A percentile compares a stretch with the other conserved stretches of the same genome.
Conservation (phyloP, 2,888 invertebrate species). For the Cheilosia scutellata region DNA sequence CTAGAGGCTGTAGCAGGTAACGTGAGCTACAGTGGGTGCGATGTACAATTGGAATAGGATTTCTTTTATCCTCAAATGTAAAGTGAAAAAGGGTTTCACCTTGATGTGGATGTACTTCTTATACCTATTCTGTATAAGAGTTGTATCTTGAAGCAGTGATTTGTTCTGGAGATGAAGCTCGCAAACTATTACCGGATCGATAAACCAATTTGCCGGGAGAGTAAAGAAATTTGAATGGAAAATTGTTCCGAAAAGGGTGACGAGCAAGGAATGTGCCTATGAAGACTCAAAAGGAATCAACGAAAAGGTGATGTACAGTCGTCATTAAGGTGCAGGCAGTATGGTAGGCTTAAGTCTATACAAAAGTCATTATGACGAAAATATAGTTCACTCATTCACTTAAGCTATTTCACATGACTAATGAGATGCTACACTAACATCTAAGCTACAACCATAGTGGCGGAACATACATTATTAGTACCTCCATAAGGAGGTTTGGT, state of each 20-base stretch:
- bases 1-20: background rate
- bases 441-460: too few relatives aligned
- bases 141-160: slow-evolving; percentile 8
- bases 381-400: too few relatives aligned
- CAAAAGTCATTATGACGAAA: too few relatives aligned
- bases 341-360: too few relatives aligned
- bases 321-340: too few relatives aligned
- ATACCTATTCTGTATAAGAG: slow-evolving; percentile 30
- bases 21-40: background rate
- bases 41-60: slow-evolving; percentile 38
- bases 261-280: too few relatives aligned
- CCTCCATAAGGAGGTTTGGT: too few relatives aligned
- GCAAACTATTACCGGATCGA: slow-evolving; percentile 1
- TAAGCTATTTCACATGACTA: too few relatives aligned
- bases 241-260: background rate
- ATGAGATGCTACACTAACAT: too few relatives aligned
- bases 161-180: background rate
- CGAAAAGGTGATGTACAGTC: too few relatives aligned
- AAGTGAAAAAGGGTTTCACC: slow-evolving; percentile 55
- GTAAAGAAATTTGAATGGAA: background rate
- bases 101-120: slow-evolving; percentile 42
- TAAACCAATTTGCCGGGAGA: slow-evolving; percentile 1
- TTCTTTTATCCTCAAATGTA: slow-evolving; percentile 18
- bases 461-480: too few relatives aligned
- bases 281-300: too few relatives aligned